Evolutionary conservation across 2,797 vertebrate species (phyloP), one percentile per base, ranked within the genome.

Genomic region (Falco novaeseelandiae): DNA sequence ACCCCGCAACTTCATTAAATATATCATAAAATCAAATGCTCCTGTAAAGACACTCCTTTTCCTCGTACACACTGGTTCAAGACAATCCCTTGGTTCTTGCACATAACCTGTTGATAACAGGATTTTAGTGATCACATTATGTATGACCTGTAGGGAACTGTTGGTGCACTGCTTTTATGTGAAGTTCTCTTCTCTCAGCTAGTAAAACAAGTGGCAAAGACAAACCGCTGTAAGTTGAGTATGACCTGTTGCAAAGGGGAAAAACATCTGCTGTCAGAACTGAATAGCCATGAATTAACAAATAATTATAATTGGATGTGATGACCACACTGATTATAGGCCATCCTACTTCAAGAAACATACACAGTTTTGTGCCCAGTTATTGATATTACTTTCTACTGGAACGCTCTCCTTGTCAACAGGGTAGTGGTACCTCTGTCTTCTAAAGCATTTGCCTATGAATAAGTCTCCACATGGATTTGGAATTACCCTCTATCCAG

Each of bases 271-370:
- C 48, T 61, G 42, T 40, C 42, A 78, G 36, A 92, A 72, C 12
- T 38, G n/a, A 85, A n/a, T 26, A 72, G 59, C 14, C 36, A 84
- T 6, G 20, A 80, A 55, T 10, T 70, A 20, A 23, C 34, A 82
- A 54, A 42, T 9, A 48, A 62, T 23, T 38, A 27, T 29, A 52
- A 62, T 2, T 52, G 14, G 34, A 38, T 80, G 38, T 15, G 14
- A 55, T 2, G 1, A 34, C 15, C 55, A 59, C 10, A 14, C 0
- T 67, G 25, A 83, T 48, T 77, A 66, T 0, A 73, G 32, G 30
- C 57, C 40, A 67, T 27, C 14, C n/a, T 34, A 71, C 14, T 46
- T 46, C 40, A 40, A 40, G 40, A 40, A 40, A 40, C 40, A 40
- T 14, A 40, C 40, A 40, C 13, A 40, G 40, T 40, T 40, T 40